Conservation (phyloP, 1,140 invertebrate genomes). For the Chlorops oryzae region DNA sequence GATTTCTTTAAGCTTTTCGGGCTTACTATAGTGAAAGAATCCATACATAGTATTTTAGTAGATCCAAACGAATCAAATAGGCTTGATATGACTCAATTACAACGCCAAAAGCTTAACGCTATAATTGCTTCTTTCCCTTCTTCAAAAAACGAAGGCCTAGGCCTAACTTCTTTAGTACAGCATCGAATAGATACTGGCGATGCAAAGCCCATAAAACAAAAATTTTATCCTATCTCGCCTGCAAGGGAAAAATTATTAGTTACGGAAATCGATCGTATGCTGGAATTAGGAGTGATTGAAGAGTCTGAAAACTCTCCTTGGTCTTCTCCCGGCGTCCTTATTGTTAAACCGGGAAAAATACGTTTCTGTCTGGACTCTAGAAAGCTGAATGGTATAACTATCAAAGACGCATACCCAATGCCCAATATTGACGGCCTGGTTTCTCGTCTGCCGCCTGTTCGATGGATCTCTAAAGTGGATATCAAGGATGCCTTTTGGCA, state of each 20-base stretch:
- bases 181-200: constrained; percentile 17
- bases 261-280: too few relatives aligned
- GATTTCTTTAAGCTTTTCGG: too few relatives aligned
- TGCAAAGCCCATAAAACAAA: too few relatives aligned
- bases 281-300: constrained; percentile 1
- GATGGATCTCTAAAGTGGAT: not conserved
- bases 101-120: not conserved
- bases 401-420: not conserved
- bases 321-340: not conserved
- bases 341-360: not conserved
- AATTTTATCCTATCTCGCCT: too few relatives aligned
- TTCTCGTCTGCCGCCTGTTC: not conserved
- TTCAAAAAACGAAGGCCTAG: constrained; percentile 7
- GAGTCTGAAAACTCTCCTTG: not conserved
- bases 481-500: constrained; percentile 1
- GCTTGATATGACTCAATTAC: too few relatives aligned
- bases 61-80: too few relatives aligned
- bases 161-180: constrained; percentile 5
- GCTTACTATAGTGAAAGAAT: too few relatives aligned
- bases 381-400: not conserved
- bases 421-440: not conserved
- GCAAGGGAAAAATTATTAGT: too few relatives aligned
- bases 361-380: not conserved
- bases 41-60: too few relatives aligned
- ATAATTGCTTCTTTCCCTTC: constrained; percentile 5